phyloP scores from a whole-genome alignment of 1,140 invertebrate species.

The Lithobius niger region DNA sequence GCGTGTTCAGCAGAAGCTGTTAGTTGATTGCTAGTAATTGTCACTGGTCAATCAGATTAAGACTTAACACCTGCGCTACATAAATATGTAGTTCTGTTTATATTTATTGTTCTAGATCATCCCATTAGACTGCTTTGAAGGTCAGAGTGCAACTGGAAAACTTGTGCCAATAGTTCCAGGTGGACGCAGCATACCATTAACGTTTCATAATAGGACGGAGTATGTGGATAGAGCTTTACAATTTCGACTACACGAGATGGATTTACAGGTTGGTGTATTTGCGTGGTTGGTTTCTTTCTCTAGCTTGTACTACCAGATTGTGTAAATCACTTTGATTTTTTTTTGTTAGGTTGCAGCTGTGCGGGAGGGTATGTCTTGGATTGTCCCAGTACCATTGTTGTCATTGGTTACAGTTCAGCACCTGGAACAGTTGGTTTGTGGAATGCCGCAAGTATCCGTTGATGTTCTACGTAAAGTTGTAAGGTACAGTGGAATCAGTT shows the following conservation, averaged over 20 bases:
- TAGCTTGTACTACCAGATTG: too few species aligned
- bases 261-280: slow-evolving; percentile 40
- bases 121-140: slow-evolving; percentile 49
- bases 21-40: too few species aligned
- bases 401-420: slow-evolving; percentile 44
- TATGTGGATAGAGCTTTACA: slow-evolving; percentile 47
- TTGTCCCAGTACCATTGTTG: slow-evolving; percentile 48
- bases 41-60: too few species aligned
- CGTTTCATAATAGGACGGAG: slow-evolving; percentile 44
- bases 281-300: not conserved
- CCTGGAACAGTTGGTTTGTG: slow-evolving; percentile 51
- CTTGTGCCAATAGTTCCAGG: slow-evolving; percentile 46
- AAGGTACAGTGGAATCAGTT: slow-evolving; percentile 31
- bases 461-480: slow-evolving; percentile 47
- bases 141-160: slow-evolving; percentile 44
- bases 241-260: slow-evolving; percentile 49
- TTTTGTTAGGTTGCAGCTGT: slow-evolving; percentile 39
- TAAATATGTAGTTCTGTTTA: not conserved
- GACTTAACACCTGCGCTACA: too few species aligned
- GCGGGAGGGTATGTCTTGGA: slow-evolving; percentile 49
- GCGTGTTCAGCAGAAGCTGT: too few species aligned
- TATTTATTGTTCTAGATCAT: slow-evolving; percentile 35
- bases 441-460: slow-evolving; percentile 47
- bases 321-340: not conserved
- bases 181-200: slow-evolving; percentile 43